These are phyloP conservation scores for Lasioglossum malachurum DNA, from an alignment of 2,888 invertebrate genomes.

Conservation along the genomic window DNA sequence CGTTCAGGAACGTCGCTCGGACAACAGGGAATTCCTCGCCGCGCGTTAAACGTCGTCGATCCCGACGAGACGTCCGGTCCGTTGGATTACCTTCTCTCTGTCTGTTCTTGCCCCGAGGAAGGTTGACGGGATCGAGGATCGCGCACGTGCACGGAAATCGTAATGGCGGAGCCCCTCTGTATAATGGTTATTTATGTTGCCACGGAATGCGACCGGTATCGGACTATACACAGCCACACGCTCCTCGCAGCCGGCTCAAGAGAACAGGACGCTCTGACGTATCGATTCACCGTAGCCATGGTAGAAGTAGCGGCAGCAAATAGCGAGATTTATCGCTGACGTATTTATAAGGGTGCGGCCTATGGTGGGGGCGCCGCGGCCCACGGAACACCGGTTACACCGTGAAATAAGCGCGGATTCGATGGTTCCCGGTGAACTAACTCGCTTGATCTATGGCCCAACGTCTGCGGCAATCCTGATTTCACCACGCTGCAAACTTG, in stretches of 20 bases:
- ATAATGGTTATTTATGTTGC: slow-evolving; percentile 78
- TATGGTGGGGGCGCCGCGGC: slow-evolving; percentile 10
- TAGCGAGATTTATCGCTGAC: slow-evolving; percentile 77
- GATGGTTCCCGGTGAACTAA: slow-evolving; percentile 17
- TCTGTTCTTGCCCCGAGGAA: slow-evolving; percentile 27
- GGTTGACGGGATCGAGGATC: slow-evolving; percentile 57
- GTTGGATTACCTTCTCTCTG: slow-evolving; percentile 57
- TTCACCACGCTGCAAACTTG: neutral
- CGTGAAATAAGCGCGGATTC: slow-evolving; percentile 18
- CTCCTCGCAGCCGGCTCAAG: neutral
- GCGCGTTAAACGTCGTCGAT: slow-evolving; percentile 70
- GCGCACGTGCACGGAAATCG: slow-evolving; percentile 66
- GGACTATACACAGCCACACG: neutral
- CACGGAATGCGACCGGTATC: slow-evolving; percentile 56
- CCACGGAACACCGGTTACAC: slow-evolving; percentile 36
- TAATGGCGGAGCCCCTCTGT: slow-evolving; percentile 62
- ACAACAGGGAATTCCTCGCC: slow-evolving; percentile 73
- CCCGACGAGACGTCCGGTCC: slow-evolving; percentile 24
- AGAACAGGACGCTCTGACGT: slow-evolving; percentile 39
- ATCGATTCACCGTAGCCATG: slow-evolving; percentile 61
- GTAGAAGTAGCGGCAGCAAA: slow-evolving; percentile 49
- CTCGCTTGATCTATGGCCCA: slow-evolving; percentile 8
- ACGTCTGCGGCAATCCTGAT: neutral
- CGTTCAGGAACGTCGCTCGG: slow-evolving; percentile 59
- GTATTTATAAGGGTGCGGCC: slow-evolving; percentile 74